Evolutionary conservation across 1,140 invertebrate genomes (phyloP).

Genomic region (Trypoxylus dichotomus): DNA sequence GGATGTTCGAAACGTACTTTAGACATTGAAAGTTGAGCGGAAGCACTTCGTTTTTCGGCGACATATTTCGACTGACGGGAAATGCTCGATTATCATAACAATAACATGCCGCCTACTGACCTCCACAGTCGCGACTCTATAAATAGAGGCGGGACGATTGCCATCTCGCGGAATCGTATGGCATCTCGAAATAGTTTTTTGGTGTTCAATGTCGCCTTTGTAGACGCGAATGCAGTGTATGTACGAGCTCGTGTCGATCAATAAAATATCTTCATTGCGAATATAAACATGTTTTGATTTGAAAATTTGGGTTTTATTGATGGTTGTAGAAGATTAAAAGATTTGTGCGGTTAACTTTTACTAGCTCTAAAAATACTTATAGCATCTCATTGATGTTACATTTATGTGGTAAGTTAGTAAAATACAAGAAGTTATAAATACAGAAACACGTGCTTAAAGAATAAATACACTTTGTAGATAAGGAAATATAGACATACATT

Average conservation of each 20-base stretch:
- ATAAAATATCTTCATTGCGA: not conserved
- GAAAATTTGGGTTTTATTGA: not conserved
- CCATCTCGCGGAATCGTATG: not conserved
- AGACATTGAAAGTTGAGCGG: conserved; percentile 42
- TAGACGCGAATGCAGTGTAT: not conserved
- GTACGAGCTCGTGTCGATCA: not conserved
- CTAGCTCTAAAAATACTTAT: no score
- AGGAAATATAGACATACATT: no score
- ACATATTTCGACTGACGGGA: conserved; percentile 39
- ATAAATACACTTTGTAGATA: no score
- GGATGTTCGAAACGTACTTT: conserved; percentile 41
- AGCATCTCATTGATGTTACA: no score
- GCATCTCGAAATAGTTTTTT: conserved; percentile 7
- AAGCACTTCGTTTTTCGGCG: conserved; percentile 45
- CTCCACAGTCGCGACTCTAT: not conserved
- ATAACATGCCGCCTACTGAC: conserved; percentile 15
- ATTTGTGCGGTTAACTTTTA: no score
- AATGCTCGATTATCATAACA: not conserved
- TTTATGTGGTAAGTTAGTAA: no score
- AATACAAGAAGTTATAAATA: no score
- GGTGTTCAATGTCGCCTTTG: conserved; percentile 4
- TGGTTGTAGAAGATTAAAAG: not conserved
- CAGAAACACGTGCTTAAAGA: no score
- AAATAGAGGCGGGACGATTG: not conserved
- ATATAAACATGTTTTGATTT: not conserved